Percentiles rank a stretch among this genome's conserved stretches.
These are phyloP conservation scores for Hiodon alosoides DNA, from an alignment of 2,113 vertebrate species.

Conservation along the genomic window DNA sequence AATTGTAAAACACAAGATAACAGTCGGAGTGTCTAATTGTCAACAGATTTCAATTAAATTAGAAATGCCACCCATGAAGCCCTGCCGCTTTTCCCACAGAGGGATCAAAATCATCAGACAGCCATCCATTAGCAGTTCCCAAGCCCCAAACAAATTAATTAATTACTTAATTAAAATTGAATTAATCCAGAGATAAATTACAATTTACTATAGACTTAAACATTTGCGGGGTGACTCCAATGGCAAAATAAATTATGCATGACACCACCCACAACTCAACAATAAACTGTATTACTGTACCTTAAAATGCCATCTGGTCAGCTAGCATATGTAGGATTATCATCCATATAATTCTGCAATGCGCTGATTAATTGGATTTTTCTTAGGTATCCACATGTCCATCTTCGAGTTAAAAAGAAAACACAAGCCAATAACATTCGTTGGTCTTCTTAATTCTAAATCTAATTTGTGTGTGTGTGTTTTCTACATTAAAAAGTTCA, in stretches of 20 bases:
- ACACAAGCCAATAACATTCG: background rate
- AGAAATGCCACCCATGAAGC: too few relatives aligned
- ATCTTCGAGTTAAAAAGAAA: background rate
- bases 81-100: too few relatives aligned
- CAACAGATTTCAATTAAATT: background rate
- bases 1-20: too few relatives aligned
- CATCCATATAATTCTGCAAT: constrained; percentile 5
- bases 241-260: background rate
- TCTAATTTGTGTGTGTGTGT: constrained; percentile 20
- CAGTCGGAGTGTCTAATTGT: background rate
- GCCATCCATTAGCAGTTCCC: too few relatives aligned
- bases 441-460: constrained; percentile 34
- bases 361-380: background rate
- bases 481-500: constrained; percentile 19
- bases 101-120: too few relatives aligned
- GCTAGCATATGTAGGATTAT: background rate
- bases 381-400: background rate
- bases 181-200: background rate
- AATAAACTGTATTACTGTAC: constrained; percentile 6
- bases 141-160: too few relatives aligned
- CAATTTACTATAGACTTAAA: background rate
- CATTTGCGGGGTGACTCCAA: background rate
- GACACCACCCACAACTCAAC: background rate
- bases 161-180: too few relatives aligned
- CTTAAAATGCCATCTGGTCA: background rate